Evolutionary conservation across 2,888 invertebrate species (phyloP), one percentile per base, ranked within the genome.

Genomic region (Thereva nobilitata): DNA sequence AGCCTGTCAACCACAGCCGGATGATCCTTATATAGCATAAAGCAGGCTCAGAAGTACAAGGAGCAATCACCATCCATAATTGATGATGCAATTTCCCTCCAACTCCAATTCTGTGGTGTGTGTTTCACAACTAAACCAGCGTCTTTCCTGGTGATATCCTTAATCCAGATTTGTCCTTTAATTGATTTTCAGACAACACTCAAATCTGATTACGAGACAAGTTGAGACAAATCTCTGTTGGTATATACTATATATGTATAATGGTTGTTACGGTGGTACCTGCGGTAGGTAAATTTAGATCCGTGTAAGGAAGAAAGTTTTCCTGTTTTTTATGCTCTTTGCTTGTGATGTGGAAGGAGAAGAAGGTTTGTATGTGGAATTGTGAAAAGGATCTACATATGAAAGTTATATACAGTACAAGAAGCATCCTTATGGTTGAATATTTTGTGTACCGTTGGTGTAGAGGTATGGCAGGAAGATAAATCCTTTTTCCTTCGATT

Each of bases 181-280:
- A 61, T 61, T 61, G 61, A 61, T 61, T 61, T 61, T 61, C 61
- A 61, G 50, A 50, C 61, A 61, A 61, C 61, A 61, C 61, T 50
- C 61, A 61, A 61, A 61, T 61, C 61, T 41, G 61, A 61, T 61
- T 61, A 61, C 61, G 41, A 38, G 23, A 5, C 37, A 61, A 50
- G 61, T 61, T 61, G 45, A 61, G 61, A 61, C 61, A 61, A 61
- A 61, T 61, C 61, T 50, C 40, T 23, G 41, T 41, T 23, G 23
- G 23, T 23, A 2, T 23, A 23, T 2, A 2, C 23, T 23, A 23
- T 23, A n/a, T n/a, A n/a, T 23, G 23, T 23, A 23, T 23, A 2
- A 23, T 23, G 23, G 23, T 23, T 23, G 23, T n/a, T n/a, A 40
- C 49, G 50, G 50, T 50, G 35, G 50, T 34, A 57, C 61, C 61